A percentile compares a stretch with the other conserved stretches of the same genome.
Conservation (phyloP, 35 echinoderm and acorn worm species). For the Ophiothrix spiculata region DNA sequence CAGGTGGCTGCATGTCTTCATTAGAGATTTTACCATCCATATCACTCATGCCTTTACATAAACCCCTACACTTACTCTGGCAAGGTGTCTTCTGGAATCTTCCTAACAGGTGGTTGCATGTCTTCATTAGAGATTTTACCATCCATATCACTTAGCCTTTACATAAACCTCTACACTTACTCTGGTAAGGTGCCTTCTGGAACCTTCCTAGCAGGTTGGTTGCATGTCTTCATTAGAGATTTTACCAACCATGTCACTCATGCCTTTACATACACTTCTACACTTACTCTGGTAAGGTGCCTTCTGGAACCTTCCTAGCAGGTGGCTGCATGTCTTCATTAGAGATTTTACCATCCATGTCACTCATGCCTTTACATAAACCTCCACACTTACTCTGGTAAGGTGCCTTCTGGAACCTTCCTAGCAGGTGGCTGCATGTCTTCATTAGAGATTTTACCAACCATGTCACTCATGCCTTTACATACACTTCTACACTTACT, state of each 20-base stretch:
- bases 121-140: conserved; percentile 22
- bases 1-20: background rate
- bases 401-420: background rate
- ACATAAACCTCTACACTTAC: conserved; percentile 68
- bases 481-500: conserved; percentile 21
- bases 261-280: background rate
- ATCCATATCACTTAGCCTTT: background rate
- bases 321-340: background rate
- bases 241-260: background rate
- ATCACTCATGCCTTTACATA: background rate
- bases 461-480: background rate
- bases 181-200: background rate
- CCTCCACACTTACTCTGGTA: background rate
- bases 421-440: background rate
- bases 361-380: background rate
- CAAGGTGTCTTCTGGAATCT: conserved; percentile 42
- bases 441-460: background rate
- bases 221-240: background rate
- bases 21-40: background rate
- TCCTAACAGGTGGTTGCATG: conserved; percentile 44
- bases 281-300: background rate
- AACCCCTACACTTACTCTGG: conserved; percentile 31
- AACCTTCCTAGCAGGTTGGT: background rate
- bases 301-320: background rate
- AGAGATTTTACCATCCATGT: background rate